Evolutionary conservation across 2,113 vertebrate species (phyloP), one percentile per base, ranked within the genome.

Genomic region (Nesogale talazaci): DNA sequence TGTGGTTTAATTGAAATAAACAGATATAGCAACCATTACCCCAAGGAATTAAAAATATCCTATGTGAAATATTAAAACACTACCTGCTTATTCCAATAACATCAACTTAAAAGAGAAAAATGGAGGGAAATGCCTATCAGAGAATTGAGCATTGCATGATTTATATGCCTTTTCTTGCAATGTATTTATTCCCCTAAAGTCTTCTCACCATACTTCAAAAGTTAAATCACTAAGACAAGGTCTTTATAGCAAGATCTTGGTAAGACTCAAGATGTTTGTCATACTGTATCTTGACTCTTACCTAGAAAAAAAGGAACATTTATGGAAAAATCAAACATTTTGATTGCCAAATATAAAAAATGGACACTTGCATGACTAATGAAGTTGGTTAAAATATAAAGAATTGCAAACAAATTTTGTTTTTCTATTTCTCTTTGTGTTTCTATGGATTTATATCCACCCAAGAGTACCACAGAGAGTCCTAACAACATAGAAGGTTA

Each of bases 291-390:
- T n/a, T 78, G 56, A 85, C 42, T 67, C 89, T 83, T 15, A 83
- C 27, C n/a, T 77, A 67, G 77, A 80, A 87, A 93, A 67, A 34
- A 90, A 75, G 22, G 22, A 63, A 11, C 3, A 22, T 75, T 3
- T 94, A 29, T 70, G 79, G 12, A 83, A 83, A 61, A 77, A 78
- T 82, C 84, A 89, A 83, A 86, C 8, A 83, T 65, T 70, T 52
- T 36, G 15, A 78, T 70, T 17, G 1, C 29, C 27, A 82, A 40
- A 80, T 22, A 70, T 65, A 36, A 20, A 16, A 79, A 86, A 83
- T 69, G 81, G 94, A 17, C 22, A 82, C 46, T 6, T 63, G 52
- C 14, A 27, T 4, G 38, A 0, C 1, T 83, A 16, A 75, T 52
- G 29, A 72, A 42, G 46, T 65, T 79, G 59, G 4, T 15, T 85